Base-by-base conservation (phyloP, 2,113 vertebrate genomes). In the Podarcis cretensis region DNA sequence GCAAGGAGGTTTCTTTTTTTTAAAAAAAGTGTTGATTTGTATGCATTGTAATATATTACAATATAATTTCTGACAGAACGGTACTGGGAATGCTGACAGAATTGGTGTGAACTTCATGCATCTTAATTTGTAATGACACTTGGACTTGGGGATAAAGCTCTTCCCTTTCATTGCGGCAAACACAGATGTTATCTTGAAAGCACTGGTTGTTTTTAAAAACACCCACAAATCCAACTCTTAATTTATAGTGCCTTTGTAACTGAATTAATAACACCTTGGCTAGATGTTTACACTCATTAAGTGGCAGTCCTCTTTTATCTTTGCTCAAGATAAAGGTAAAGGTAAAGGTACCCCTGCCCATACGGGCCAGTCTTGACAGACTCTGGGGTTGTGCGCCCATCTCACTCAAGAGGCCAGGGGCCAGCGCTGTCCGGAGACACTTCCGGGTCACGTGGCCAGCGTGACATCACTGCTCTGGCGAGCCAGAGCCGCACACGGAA, bases 91-190 rank as follows among this genome's bases (percentile, higher is more conserved):
- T 54, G 48, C 48, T 54, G 48, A 54, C 48, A 54, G 37, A 92
- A 93, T 92, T 94, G 90, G 35, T 90, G 35, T 91, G 88, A 77
- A 73, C 89, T 80, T 83, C 69, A 89, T 66, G 91, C 90, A 90
- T 92, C 90, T 54, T 87, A 43, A 82, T 93, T 94, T 86, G 78
- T 25, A 27, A 40, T 91, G 59, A 83, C 93, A 86, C 80, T 68
- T 88, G 80, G 66, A 48, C 69, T 37, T 80, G 27, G 48, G 21
- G 78, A 74, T 73, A 83, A 89, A 84, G 23, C 54, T 59, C 37
- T 48, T 71, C 23, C 73, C 75, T 88, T 73, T 90, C 32, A 27
- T 89, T 80, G 54, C 74, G 32, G 0, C 54, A 9, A 54, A 89
- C 73, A 54, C 40, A 1, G 63, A n/a, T 37, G 57, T 7, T 79